Evolutionary conservation across 2,113 vertebrate genomes (phyloP).

Genomic region (Heteronetta atricapilla): DNA sequence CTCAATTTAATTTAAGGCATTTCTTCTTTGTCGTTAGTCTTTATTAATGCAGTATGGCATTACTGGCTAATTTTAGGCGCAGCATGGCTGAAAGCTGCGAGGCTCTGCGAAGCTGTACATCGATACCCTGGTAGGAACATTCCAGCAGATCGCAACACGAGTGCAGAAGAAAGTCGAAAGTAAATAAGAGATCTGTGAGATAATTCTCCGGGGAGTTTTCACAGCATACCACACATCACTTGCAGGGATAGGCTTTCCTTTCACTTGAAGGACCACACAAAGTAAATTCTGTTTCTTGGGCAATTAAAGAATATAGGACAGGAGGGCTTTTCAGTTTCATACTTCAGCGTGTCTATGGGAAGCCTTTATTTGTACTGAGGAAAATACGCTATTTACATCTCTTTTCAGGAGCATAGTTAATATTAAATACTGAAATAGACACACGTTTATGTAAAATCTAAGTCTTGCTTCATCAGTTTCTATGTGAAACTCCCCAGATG

Average conservation of each 20-base stretch:
- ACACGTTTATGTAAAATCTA: constrained; percentile 16
- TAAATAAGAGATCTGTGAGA: constrained; percentile 56
- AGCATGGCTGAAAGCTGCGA: not conserved
- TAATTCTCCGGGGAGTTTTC: constrained; percentile 50
- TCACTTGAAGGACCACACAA: constrained; percentile 35
- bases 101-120: constrained; percentile 4
- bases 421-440: constrained; percentile 35
- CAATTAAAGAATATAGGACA: constrained; percentile 41
- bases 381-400: constrained; percentile 37
- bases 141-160: not conserved
- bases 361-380: constrained; percentile 51
- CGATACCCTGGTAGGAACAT: constrained; percentile 34
- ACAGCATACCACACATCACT: constrained; percentile 43
- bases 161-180: constrained; percentile 53
- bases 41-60: constrained; percentile 24
- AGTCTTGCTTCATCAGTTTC: constrained; percentile 15
- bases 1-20: not conserved
- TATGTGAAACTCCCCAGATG: not conserved
- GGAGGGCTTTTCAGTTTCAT: constrained; percentile 42
- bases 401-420: constrained; percentile 10
- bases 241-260: constrained; percentile 52
- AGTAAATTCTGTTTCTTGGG: constrained; percentile 59
- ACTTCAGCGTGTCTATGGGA: not conserved
- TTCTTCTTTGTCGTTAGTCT: constrained; percentile 28
- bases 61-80: constrained; percentile 48